Percentiles rank a stretch among this genome's conserved stretches.
phyloP scores from a whole-genome alignment of 2,797 vertebrate species.

The Catamblyrhynchus diadema region DNA sequence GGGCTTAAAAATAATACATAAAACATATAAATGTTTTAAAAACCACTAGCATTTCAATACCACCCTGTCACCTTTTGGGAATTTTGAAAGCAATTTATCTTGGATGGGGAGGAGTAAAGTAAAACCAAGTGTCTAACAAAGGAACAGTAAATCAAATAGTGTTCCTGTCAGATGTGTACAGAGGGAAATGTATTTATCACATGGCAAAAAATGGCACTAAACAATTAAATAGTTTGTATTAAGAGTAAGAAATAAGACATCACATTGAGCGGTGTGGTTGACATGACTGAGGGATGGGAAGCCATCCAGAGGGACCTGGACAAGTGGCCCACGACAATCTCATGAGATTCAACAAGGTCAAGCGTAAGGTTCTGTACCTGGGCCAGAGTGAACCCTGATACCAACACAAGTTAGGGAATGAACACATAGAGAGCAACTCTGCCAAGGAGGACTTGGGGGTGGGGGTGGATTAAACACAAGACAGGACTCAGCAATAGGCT shows the following conservation, averaged over 20 bases:
- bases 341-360: not conserved
- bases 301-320: not conserved
- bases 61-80: not conserved
- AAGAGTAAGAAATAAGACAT: not conserved
- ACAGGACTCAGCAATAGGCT: accelerated
- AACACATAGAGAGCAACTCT: not conserved
- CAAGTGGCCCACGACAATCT: not conserved
- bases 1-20: not conserved
- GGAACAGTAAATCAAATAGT: not conserved
- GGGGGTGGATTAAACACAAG: not conserved
- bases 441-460: accelerated
- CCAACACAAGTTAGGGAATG: not conserved
- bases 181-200: not conserved
- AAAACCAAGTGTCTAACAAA: not conserved
- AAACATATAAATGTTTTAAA: not conserved
- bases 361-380: not conserved
- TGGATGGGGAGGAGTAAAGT: not conserved
- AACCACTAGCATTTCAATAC: not conserved
- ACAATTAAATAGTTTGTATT: not conserved
- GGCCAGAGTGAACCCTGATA: not conserved
- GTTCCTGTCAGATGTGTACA: not conserved
- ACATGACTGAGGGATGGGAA: not conserved
- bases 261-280: not conserved
- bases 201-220: not conserved
- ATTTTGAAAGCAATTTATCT: not conserved